Evolutionary conservation across 2,888 invertebrate genomes (phyloP).

Genomic region (Helleia helle): DNA sequence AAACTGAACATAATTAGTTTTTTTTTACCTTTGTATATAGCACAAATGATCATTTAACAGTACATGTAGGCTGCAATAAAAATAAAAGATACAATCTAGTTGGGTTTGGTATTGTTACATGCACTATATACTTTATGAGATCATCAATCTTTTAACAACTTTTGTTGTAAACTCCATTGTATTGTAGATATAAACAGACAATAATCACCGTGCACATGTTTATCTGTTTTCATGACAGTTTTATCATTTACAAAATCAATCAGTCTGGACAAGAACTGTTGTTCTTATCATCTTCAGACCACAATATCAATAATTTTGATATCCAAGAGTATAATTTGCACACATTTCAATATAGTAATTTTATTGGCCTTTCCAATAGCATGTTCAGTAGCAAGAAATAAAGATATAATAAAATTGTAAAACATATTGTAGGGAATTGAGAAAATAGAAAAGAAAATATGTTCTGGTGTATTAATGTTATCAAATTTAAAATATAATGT

Average conservation of each 20-base stretch:
- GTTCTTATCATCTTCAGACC: background rate
- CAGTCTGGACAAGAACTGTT: background rate
- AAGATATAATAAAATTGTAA: too few relatives aligned
- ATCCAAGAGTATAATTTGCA: background rate
- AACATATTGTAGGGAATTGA: too few relatives aligned
- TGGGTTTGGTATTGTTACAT: background rate
- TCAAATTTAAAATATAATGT: too few relatives aligned
- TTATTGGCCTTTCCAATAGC: too few relatives aligned
- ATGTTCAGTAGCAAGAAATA: too few relatives aligned
- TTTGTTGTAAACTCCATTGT: slow-evolving; percentile 3
- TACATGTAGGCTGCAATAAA: background rate
- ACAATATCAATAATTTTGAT: background rate
- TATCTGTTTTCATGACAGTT: background rate
- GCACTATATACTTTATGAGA: slow-evolving; percentile 4
- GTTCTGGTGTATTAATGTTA: too few relatives aligned
- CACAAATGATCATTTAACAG: background rate
- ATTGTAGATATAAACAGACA: background rate
- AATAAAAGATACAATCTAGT: slow-evolving; percentile 1
- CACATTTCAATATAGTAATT: too few relatives aligned
- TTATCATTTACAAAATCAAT: slow-evolving; percentile 5
- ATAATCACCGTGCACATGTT: background rate
- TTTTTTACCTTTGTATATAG: too few relatives aligned
- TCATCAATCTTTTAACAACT: background rate
- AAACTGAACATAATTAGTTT: too few relatives aligned
- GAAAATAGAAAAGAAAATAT: too few relatives aligned